Percentiles rank a stretch among this genome's conserved stretches.
Evolutionary conservation across 2,797 vertebrate species (phyloP).

Genomic region (Poeciliopsis gracilis): DNA sequence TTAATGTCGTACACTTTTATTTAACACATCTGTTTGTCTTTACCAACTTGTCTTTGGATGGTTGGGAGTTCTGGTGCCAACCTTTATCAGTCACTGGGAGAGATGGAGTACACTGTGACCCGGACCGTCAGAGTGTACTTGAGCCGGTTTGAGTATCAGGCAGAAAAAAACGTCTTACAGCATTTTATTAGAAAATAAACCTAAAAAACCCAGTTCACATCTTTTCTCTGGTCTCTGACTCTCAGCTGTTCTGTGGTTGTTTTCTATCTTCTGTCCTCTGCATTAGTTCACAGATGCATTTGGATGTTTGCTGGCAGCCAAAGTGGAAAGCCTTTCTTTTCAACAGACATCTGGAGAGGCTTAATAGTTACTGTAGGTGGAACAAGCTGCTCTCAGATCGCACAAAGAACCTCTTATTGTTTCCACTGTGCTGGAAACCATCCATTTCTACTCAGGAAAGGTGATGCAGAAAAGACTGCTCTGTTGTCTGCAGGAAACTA

Average conservation of each 20-base stretch:
- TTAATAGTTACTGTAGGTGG: conserved; percentile 56
- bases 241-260: not conserved
- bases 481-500: not conserved
- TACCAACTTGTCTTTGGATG: not conserved
- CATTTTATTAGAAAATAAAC: not conserved
- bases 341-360: conserved; percentile 58
- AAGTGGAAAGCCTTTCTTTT: conserved; percentile 39
- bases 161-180: not conserved
- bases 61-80: not conserved
- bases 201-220: not conserved
- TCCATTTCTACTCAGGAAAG: conserved; percentile 22
- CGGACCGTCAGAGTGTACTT: too few species aligned
- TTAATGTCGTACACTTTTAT: not conserved
- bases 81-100: not conserved
- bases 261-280: conserved; percentile 21
- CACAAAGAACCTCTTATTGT: conserved; percentile 64
- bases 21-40: not conserved
- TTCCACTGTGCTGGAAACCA: not conserved
- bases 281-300: conserved; percentile 10
- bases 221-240: not conserved
- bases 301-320: conserved; percentile 32
- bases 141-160: too few species aligned
- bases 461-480: conserved; percentile 23
- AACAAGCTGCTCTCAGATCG: conserved; percentile 43
- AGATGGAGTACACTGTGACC: too few species aligned